Conservation (phyloP, 2,113 vertebrate species). For the Petromus typicus region DNA sequence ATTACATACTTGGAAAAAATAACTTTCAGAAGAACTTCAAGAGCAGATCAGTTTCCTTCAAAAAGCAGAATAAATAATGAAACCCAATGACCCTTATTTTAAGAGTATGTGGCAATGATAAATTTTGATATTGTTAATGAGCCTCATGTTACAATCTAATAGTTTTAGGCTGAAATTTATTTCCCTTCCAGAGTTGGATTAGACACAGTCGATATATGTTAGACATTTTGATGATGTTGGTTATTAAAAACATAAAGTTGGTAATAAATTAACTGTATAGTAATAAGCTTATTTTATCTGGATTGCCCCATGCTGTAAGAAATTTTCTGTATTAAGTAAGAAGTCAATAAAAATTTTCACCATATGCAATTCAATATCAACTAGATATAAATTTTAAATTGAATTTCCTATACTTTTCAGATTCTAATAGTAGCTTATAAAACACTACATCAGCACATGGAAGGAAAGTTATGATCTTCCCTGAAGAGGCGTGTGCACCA, state of each 20-base stretch:
- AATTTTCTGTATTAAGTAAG: neutral
- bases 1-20: constrained; percentile 50
- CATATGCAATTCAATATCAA: neutral
- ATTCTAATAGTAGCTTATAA: neutral
- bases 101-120: constrained; percentile 70
- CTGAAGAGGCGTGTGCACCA: neutral
- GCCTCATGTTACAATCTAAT: constrained; percentile 57
- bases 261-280: constrained; percentile 58
- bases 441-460: neutral
- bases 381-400: constrained; percentile 32
- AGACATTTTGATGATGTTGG: constrained; percentile 67
- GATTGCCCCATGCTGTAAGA: neutral
- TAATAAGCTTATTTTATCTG: constrained; percentile 56
- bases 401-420: neutral
- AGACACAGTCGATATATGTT: constrained; percentile 68
- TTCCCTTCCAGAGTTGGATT: constrained; percentile 70
- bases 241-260: constrained; percentile 73
- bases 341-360: neutral
- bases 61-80: constrained; percentile 78
- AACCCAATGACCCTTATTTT: constrained; percentile 69
- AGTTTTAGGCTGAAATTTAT: constrained; percentile 75
- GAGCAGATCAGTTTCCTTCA: constrained; percentile 77
- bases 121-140: constrained; percentile 73
- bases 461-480: neutral
- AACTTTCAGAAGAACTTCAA: constrained; percentile 61